Evolutionary conservation across 2,888 invertebrate genomes (phyloP).

Genomic region (Syrphus vitripennis): DNA sequence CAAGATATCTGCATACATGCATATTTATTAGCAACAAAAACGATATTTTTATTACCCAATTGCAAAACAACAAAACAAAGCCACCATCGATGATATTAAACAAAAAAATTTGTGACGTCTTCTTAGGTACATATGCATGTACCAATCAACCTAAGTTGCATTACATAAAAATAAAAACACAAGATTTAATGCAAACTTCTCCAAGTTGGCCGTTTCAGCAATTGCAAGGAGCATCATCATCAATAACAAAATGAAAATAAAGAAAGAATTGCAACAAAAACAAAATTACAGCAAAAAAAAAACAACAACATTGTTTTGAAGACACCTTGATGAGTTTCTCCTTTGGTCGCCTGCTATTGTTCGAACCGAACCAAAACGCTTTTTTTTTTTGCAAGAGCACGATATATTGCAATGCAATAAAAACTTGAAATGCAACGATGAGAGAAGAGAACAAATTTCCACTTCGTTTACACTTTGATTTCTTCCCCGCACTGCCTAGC

Average conservation of each 20-base stretch:
- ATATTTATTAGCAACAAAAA: slow-evolving; percentile 21
- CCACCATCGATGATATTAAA: slow-evolving; percentile 2
- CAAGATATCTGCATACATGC: not conserved
- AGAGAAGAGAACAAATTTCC: slow-evolving; percentile 43
- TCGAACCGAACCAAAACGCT: not conserved
- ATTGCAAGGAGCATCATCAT: slow-evolving; percentile 32
- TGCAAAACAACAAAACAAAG: not conserved
- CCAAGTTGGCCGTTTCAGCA: not conserved
- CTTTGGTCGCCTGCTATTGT: slow-evolving; percentile 15
- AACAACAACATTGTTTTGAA: not conserved
- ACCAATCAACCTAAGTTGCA: not conserved
- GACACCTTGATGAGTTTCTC: slow-evolving; percentile 15
- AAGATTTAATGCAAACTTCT: slow-evolving; percentile 29
- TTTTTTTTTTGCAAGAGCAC: not conserved
- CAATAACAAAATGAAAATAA: slow-evolving; percentile 19
- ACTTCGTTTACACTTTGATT: slow-evolving; percentile 53
- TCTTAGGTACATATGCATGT: not conserved
- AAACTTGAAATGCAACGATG: slow-evolving; percentile 12
- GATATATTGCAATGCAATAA: slow-evolving; percentile 9
- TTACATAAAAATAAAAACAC: not conserved
- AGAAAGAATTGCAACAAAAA: not conserved
- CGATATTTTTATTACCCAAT: slow-evolving; percentile 35
- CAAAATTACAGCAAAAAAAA: too few species aligned
- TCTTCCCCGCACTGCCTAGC: slow-evolving; percentile 18
- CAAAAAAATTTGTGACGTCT: slow-evolving; percentile 14